Conservation (phyloP, 2,888 invertebrate species). For the Drosophila ezoana region DNA sequence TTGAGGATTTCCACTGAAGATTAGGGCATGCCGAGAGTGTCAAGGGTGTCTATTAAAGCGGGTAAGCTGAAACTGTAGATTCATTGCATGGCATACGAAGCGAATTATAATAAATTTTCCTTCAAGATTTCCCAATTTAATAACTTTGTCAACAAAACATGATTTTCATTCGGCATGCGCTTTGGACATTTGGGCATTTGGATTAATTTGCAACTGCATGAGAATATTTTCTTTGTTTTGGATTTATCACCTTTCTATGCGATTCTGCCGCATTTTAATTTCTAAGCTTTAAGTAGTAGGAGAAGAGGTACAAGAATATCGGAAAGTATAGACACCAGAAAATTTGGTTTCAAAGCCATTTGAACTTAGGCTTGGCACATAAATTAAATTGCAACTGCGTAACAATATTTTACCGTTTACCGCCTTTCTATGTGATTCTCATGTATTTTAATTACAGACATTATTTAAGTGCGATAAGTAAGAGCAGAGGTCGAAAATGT, state of each 20-base stretch:
- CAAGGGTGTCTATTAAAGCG: conserved; percentile 33
- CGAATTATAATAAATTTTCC: conserved; percentile 12
- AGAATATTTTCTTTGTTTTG: not conserved
- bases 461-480: too few species aligned
- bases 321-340: not conserved
- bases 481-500: too few species aligned
- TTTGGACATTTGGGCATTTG: too few species aligned
- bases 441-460: too few species aligned
- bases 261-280: not conserved
- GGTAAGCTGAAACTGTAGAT: conserved; percentile 26
- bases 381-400: too few species aligned
- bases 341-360: too few species aligned
- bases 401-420: too few species aligned
- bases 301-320: not conserved
- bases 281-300: not conserved
- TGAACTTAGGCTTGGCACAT: too few species aligned
- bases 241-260: not conserved
- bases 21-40: conserved; percentile 26
- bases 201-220: too few species aligned
- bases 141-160: not conserved
- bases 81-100: conserved; percentile 17
- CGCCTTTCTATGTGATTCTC: too few species aligned
- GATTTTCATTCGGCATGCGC: not conserved
- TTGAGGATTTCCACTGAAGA: conserved; percentile 5
- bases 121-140: not conserved